A percentile compares a stretch with the other conserved stretches of the same genome.
phyloP scores from a whole-genome alignment of 37 sponge, comb jelly and placozoan species.

The Oopsacas minuta region DNA sequence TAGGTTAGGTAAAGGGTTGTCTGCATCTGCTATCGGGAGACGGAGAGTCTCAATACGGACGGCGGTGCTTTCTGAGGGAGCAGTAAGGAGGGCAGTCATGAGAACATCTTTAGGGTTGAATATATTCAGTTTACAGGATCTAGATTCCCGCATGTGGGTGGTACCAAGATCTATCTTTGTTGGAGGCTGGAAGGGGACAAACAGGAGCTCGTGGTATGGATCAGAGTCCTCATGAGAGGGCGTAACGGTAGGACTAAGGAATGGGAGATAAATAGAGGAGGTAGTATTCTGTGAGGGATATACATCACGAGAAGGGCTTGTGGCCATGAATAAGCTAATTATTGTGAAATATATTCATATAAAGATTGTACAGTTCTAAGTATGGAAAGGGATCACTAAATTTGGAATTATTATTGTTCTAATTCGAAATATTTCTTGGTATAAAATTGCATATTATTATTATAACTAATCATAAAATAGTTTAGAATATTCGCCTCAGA shows the following conservation, averaged over 20 bases:
- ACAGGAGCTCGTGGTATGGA: background rate
- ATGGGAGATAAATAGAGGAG: background rate
- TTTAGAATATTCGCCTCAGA: too few relatives aligned
- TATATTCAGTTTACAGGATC: background rate
- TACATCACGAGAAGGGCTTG: background rate
- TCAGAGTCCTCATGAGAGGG: background rate
- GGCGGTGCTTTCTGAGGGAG: background rate
- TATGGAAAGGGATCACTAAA: too few relatives aligned
- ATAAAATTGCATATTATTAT: too few relatives aligned
- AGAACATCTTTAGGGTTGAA: background rate
- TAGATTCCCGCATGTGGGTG: background rate
- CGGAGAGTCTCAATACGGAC: background rate
- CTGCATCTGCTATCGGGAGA: background rate
- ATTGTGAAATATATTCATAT: too few relatives aligned
- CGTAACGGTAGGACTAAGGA: background rate
- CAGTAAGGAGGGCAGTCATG: background rate
- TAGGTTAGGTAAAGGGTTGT: background rate
- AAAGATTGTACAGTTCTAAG: too few relatives aligned
- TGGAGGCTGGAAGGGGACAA: background rate
- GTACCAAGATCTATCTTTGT: background rate
- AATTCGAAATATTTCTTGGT: too few relatives aligned
- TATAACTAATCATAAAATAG: too few relatives aligned
- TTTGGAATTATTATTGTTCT: too few relatives aligned
- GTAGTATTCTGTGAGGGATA: background rate
- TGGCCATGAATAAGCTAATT: background rate